A percentile compares a stretch with the other conserved stretches of the same genome.
These are phyloP conservation scores for Laupala kohalensis DNA, from an alignment of 1,140 invertebrate genomes.

Conservation along the genomic window DNA sequence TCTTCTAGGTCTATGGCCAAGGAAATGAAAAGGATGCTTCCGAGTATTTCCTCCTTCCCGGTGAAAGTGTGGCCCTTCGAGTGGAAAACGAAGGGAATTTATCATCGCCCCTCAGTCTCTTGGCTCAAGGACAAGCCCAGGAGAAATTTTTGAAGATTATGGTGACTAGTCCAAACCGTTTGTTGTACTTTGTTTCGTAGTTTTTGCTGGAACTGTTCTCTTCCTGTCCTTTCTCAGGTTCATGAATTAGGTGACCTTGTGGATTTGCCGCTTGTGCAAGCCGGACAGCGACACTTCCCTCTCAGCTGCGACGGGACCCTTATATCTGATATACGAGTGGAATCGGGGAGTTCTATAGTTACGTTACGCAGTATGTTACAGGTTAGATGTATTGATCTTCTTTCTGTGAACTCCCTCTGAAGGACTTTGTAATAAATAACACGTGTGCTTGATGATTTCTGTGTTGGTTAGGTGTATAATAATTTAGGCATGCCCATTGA, in stretches of 20 bases:
- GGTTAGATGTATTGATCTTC: slow-evolving; percentile 30
- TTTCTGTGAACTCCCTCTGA: not conserved
- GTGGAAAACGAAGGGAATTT: not conserved
- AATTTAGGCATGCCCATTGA: slow-evolving; percentile 65
- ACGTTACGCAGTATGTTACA: slow-evolving; percentile 60
- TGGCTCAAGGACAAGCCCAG: not conserved
- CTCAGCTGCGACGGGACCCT: slow-evolving; percentile 60
- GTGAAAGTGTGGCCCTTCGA: not conserved
- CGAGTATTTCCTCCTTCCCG: not conserved
- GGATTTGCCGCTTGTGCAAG: slow-evolving; percentile 63
- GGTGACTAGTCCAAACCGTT: not conserved
- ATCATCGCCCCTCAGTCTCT: not conserved
- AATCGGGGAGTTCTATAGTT: slow-evolving; percentile 53
- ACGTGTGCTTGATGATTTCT: no score
- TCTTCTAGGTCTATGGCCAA: not conserved
- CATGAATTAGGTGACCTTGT: slow-evolving; percentile 20
- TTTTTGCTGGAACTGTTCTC: no score
- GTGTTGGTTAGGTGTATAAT: slow-evolving; percentile 55
- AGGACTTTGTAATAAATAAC: no score
- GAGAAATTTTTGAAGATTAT: not conserved
- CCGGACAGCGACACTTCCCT: slow-evolving; percentile 77
- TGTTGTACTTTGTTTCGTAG: no score
- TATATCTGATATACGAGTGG: slow-evolving; percentile 58
- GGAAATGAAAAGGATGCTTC: not conserved
- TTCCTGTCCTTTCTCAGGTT: not conserved